Base-by-base conservation (phyloP, 2,113 vertebrate genomes). In the Cisticola juncidis region DNA sequence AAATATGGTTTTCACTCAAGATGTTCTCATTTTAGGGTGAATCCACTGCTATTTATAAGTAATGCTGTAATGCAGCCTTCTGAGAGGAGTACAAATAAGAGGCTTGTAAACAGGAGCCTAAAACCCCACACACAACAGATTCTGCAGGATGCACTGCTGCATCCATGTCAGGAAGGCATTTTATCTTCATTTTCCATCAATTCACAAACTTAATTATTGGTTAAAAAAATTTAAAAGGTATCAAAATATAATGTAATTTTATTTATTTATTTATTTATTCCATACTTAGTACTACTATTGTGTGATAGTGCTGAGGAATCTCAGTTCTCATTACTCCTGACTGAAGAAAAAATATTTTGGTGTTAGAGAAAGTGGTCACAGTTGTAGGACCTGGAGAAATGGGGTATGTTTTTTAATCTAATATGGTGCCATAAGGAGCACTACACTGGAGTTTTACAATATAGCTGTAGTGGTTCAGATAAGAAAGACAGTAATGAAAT, bases 91-190 rank as follows among this genome's bases (percentile, higher is more conserved):
- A 48, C 5, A 44, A 51, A 56, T 6, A 71, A 36, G 24, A 66
- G 42, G 29, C 5, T 45, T 31, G 5, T 40, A 44, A 71, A 78
- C 64, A 10, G 6, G 9, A 19, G 12, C 7, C 44, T 72, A 9
- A 88, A 57, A 33, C 0, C 4, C 22, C 6, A 9, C 7, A 5
- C 10, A n/a, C 13, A 50, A 51, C 1, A 6, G 5, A 35, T 58
- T 61, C 21, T 70, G 3, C 12, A 61, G 69, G 53, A 81, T 22
- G 14, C 20, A 38, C 20, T 21, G 2, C 5, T 29, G 3, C 69
- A 12, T 3, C 11, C 2, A 9, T 9, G 6, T 42, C 40, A 45
- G 13, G 76, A 65, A 65, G 14, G 1, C 3, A 83, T 86, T 79
- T 76, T 54, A 9, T 38, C 8, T 69, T 80, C 1, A 25, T 42